Evolutionary conservation across 2,113 vertebrate species (phyloP).

Genomic region (Grantiella picta): DNA sequence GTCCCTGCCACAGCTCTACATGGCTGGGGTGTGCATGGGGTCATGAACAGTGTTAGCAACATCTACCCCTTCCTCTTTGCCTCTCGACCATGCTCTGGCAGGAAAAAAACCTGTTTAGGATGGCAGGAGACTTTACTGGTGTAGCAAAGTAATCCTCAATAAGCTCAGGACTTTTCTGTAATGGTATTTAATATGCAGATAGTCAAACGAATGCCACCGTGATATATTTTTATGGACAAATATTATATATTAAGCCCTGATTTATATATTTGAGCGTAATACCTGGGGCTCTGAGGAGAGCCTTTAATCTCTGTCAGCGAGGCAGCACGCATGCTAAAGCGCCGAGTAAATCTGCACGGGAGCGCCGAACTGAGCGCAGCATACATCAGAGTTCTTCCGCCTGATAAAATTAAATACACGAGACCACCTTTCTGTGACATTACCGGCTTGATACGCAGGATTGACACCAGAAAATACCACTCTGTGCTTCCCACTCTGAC

Average conservation of each 20-base stretch:
- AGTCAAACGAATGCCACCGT: slow-evolving; percentile 25
- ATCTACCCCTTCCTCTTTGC: neutral
- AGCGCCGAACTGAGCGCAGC: neutral
- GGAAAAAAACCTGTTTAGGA: neutral
- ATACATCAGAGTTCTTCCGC: slow-evolving; percentile 14
- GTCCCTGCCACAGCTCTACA: neutral
- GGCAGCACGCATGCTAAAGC: slow-evolving; percentile 39
- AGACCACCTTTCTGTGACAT: slow-evolving; percentile 15
- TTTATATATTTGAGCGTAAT: slow-evolving; percentile 55
- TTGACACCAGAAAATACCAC: neutral
- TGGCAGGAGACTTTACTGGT: neutral
- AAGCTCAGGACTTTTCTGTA: slow-evolving; percentile 6
- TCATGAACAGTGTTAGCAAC: neutral
- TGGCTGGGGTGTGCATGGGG: accelerated
- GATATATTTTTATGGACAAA: slow-evolving; percentile 61
- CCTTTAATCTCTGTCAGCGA: slow-evolving; percentile 63
- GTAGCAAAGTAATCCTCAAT: slow-evolving; percentile 14
- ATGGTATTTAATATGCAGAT: slow-evolving; percentile 54
- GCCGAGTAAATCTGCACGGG: slow-evolving; percentile 38
- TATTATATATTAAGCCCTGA: slow-evolving; percentile 60
- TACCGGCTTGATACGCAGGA: neutral
- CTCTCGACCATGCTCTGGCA: neutral
- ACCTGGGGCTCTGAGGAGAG: slow-evolving; percentile 54
- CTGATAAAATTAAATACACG: slow-evolving; percentile 27
- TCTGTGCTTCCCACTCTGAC: neutral